Evolutionary conservation across 2,888 invertebrate genomes (phyloP).

Genomic region (Mechanitis mazaeus): DNA sequence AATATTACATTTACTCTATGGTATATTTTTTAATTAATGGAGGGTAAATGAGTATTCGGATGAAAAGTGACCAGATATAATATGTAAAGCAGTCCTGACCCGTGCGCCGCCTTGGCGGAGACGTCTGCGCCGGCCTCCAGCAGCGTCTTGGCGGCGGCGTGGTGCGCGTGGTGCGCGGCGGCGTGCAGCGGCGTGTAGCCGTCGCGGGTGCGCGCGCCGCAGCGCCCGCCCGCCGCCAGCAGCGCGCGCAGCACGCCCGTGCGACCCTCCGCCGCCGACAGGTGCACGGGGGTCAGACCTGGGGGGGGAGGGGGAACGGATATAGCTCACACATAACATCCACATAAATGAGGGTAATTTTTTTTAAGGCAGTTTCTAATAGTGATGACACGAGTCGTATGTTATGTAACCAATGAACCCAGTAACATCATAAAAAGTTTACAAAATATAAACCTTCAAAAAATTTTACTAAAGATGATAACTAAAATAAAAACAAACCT

Average conservation of each 20-base stretch:
- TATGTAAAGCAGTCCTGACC: constrained; percentile 46
- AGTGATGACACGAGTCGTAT: too few species aligned
- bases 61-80: too few species aligned
- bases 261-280: constrained; percentile 96
- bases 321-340: too few species aligned
- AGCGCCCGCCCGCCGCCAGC: constrained; percentile 84
- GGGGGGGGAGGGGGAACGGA: background rate
- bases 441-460: too few species aligned
- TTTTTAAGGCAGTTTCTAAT: too few species aligned
- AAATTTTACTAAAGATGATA: too few species aligned
- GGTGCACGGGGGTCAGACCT: constrained; percentile 94
- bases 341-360: too few species aligned
- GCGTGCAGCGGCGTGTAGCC: constrained; percentile 97
- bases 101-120: constrained; percentile 84
- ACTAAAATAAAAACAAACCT: too few species aligned
- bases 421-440: too few species aligned
- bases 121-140: constrained; percentile 93
- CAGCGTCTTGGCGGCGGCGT: constrained; percentile 92
- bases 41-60: too few species aligned
- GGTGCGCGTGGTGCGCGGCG: constrained; percentile 97
- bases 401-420: too few species aligned
- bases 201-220: constrained; percentile 84
- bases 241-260: constrained; percentile 89
- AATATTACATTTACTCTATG: too few species aligned
- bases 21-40: background rate